A percentile compares a stretch with the other conserved stretches of the same genome.
These are phyloP conservation scores for Redunca redunca DNA, from an alignment of 2,113 vertebrate species.

Conservation along the genomic window DNA sequence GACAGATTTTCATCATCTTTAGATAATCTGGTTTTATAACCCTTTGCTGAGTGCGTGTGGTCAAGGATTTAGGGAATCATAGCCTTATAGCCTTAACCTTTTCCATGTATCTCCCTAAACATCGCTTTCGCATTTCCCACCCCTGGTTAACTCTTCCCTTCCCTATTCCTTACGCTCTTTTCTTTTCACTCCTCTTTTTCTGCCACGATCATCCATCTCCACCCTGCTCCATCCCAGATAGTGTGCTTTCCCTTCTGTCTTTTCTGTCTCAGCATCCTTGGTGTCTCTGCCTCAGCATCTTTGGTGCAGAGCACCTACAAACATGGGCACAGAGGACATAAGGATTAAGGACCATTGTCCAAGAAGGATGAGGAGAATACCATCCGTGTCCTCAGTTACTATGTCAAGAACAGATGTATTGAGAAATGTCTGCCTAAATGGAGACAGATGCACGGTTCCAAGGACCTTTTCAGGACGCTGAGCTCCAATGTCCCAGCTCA, in stretches of 20 bases:
- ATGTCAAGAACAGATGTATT: background rate
- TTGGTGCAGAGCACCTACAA: background rate
- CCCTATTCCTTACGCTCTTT: background rate
- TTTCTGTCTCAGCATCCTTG: no score
- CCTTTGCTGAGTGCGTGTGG: background rate
- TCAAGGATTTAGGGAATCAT: background rate
- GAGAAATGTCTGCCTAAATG: background rate
- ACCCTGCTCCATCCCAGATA: rapidly evolving
- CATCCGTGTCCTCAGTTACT: background rate
- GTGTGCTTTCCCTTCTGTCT: background rate
- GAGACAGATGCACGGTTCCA: background rate
- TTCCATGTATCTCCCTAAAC: background rate
- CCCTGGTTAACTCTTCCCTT: background rate
- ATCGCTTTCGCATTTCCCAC: background rate
- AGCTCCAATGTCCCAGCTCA: background rate
- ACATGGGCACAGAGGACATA: background rate
- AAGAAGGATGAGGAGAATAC: background rate
- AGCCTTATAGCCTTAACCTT: background rate
- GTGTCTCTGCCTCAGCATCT: no score
- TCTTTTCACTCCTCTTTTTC: background rate
- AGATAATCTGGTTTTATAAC: background rate
- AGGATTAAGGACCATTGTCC: background rate
- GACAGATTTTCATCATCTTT: background rate
- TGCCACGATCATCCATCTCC: background rate
- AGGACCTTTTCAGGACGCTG: background rate